phyloP scores from a whole-genome alignment of 2,888 invertebrate genomes.

The Poecilobothrus nobilitatus region DNA sequence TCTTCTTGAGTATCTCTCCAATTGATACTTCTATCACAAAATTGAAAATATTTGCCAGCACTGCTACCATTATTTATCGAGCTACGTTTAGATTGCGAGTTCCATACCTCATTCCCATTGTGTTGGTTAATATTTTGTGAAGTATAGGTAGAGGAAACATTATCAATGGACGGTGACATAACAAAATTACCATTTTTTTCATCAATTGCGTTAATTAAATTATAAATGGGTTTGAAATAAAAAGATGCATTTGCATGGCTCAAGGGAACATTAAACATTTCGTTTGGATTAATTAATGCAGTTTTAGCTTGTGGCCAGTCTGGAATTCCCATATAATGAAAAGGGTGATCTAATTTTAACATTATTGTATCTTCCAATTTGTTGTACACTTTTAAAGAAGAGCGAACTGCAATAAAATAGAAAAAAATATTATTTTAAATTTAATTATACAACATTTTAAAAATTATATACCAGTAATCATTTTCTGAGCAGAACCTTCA shows the following conservation, averaged over 20 bases:
- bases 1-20: conserved; percentile 35
- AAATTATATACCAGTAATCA: conserved; percentile 47
- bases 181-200: conserved; percentile 19
- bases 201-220: conserved; percentile 20
- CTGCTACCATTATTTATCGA: conserved; percentile 9
- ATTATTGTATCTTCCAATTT: conserved; percentile 63
- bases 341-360: conserved; percentile 53
- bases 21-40: conserved; percentile 34
- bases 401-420: conserved; percentile 60
- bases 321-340: conserved; percentile 19
- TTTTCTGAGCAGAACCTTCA: conserved; percentile 88
- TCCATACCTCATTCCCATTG: conserved; percentile 54
- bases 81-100: conserved; percentile 37
- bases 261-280: conserved; percentile 66
- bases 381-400: conserved; percentile 76
- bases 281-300: conserved; percentile 48
- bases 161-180: conserved; percentile 18
- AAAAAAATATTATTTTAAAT: not conserved
- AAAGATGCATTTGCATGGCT: conserved; percentile 64
- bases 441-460: too few relatives aligned
- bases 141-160: not conserved
- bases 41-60: conserved; percentile 31
- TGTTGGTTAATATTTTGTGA: conserved; percentile 30
- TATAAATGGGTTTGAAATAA: conserved; percentile 58
- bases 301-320: conserved; percentile 36